Percentiles rank a stretch among this genome's conserved stretches.
Evolutionary conservation across 2,797 vertebrate genomes (phyloP).

Genomic region (Megaceryle alcyon): DNA sequence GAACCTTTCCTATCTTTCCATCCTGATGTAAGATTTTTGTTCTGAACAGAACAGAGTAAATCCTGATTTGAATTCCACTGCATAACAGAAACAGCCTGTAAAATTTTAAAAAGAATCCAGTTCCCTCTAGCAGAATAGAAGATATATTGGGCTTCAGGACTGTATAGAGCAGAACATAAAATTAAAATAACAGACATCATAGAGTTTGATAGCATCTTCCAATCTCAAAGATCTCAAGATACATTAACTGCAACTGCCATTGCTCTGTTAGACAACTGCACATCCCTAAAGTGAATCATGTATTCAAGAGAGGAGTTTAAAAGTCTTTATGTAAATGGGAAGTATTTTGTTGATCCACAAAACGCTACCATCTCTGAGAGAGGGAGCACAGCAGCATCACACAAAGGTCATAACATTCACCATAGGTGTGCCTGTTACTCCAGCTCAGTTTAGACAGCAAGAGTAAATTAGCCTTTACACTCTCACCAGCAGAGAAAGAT

Average conservation of each 20-base stretch:
- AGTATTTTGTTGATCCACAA: conserved; percentile 5
- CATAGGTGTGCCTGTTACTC: neutral
- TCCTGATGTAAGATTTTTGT: neutral
- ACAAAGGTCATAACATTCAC: conserved; percentile 25
- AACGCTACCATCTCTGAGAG: neutral
- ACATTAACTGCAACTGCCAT: conserved; percentile 26
- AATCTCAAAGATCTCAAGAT: conserved; percentile 48
- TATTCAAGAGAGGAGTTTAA: neutral
- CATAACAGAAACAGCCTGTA: conserved; percentile 57
- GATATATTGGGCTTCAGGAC: conserved; percentile 50
- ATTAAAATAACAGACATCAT: conserved; percentile 67
- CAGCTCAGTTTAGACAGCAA: conserved; percentile 25
- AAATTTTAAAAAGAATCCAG: conserved; percentile 45
- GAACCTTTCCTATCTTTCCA: neutral
- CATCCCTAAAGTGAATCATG: conserved; percentile 27
- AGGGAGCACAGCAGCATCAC: conserved; percentile 36
- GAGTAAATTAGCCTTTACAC: conserved; percentile 29
- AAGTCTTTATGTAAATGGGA: conserved; percentile 45
- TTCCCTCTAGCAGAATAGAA: conserved; percentile 60
- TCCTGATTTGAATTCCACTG: conserved; percentile 64
- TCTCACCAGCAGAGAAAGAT: conserved; percentile 21
- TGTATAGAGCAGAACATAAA: conserved; percentile 59
- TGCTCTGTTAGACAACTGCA: conserved; percentile 11
- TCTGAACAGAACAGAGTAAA: conserved; percentile 13
- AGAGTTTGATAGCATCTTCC: conserved; percentile 59